Evolutionary conservation across 2,113 vertebrate genomes (phyloP), one percentile per base, ranked within the genome.

Genomic region (Lates calcarifer): DNA sequence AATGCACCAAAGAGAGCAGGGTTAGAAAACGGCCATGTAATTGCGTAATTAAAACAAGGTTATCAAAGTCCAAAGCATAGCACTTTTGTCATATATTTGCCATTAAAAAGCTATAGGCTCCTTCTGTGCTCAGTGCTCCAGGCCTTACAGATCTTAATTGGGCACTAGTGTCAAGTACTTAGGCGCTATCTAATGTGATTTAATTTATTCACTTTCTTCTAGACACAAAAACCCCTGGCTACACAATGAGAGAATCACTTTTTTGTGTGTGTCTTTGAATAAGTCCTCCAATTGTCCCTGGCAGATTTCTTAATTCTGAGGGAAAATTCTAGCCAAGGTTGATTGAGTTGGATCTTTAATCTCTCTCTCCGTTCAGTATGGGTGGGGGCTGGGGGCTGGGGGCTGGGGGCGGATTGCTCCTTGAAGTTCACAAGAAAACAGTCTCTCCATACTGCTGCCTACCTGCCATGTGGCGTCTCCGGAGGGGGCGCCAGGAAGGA

Each of bases 21-120:
- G 75, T 78, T 55, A 67, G 53, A 29, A 83, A 49, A 75, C 17
- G 20, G 55, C 67, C 61, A 67, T 88, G 88, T 88, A 84, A 85
- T 61, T 51, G 71, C 72, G 9, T 84, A 71, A 90, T 88, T 88
- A 88, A 84, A 89, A 87, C 68, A 74, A 90, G 89, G 75, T 91
- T 86, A 89, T 92, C 89, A 83, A 72, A 86, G 82, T 67, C 15
- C 9, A 72, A 69, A 82, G 60, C 35, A 6, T 26, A 9, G 31
- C 31, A 22, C 58, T 65, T 85, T 83, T 82, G 67, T 86, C 61
- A 72, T 84, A 47, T 78, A 81, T 85, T 69, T 83, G 83, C 66
- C 37, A 49, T 78, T 77, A 75, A 82, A 88, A 62, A 69, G 39
- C 83, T 82, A 74, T 75, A 79, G 64, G 79, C 60, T 45, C 47